Evolutionary conservation across 2,888 invertebrate species (phyloP).

Genomic region (Ochropleura leucogaster): DNA sequence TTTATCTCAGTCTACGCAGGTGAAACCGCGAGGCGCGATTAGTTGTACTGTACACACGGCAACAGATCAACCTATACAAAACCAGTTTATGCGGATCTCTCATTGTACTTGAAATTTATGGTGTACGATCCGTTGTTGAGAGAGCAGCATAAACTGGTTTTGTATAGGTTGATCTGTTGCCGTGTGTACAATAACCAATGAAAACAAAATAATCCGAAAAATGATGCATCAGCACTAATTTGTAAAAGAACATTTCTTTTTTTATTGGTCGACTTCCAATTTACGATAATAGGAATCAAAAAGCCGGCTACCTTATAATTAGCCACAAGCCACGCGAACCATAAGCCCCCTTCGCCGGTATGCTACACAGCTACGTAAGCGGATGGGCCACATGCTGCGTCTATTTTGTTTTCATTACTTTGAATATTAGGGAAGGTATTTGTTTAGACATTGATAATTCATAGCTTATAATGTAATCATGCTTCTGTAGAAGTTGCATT

Average conservation of each 20-base stretch:
- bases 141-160: no score
- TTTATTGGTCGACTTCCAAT: slow-evolving; percentile 63
- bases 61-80: no score
- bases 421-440: slow-evolving; percentile 74
- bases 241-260: slow-evolving; percentile 7
- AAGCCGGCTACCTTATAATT: slow-evolving; percentile 79
- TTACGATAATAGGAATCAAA: slow-evolving; percentile 78
- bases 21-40: no score
- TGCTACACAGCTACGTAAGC: slow-evolving; percentile 51
- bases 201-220: not conserved
- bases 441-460: slow-evolving; percentile 76
- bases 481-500: slow-evolving; percentile 1
- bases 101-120: no score
- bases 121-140: no score
- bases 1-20: no score
- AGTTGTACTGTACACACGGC: no score
- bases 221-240: slow-evolving; percentile 6
- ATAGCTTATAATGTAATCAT: slow-evolving; percentile 28
- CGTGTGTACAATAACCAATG: not conserved
- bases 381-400: slow-evolving; percentile 70
- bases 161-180: no score
- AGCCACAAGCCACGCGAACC: slow-evolving; percentile 74
- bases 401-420: slow-evolving; percentile 81
- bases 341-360: slow-evolving; percentile 69
- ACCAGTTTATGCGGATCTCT: no score